Base-by-base conservation (phyloP, 2,797 vertebrate species). In the Knipowitschia caucasica region DNA sequence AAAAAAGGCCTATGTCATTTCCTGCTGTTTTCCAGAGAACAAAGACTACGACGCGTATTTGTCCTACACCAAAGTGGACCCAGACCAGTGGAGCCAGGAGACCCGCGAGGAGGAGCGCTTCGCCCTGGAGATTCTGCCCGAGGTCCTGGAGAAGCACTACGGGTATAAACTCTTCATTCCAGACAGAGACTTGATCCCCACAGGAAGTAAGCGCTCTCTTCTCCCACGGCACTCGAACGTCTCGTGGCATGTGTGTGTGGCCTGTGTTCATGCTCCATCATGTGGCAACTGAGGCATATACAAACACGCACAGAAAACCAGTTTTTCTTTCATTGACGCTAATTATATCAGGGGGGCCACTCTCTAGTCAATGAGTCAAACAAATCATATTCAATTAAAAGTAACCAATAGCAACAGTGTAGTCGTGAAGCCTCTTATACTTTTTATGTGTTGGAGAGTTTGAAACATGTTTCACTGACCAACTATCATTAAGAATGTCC, bases 51-150 rank as follows among this genome's bases (percentile, higher is more conserved):
- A 98, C 72, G 96, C 95, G 0, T 99, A 98, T 76, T 88, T 99
- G 40, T 98, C 96, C 64, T 99, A 98, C 86, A 98, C 95, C 86
- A 98, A 98, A 92, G 95, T 98, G 86, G 96, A 99, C 80, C 94
- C 95, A 55, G 96, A 98, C 75, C 95, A 98, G 71, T 99, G 96
- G 96, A 96, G 94, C 77, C 95, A 98, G 82, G 96, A 99, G 85
- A 95, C 94, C 50, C 91, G 92, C 34, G 95, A 98, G 80, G 96
- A 99, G 88, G 96, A 99, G 69, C 94, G 94, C 64, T 98, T 99
- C 71, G 96, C 95, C 69, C 92, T 98, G 71, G 95, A 98, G 88
- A 96, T 98, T 74, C 88, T 99, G 31, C 96, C 96, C 40, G 96
- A 98, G 62, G 96, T 99, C 83, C 91, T 99, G 83, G 96, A 99